Evolutionary conservation across 2,888 invertebrate genomes (phyloP).

Genomic region (Pollenia labialis): DNA sequence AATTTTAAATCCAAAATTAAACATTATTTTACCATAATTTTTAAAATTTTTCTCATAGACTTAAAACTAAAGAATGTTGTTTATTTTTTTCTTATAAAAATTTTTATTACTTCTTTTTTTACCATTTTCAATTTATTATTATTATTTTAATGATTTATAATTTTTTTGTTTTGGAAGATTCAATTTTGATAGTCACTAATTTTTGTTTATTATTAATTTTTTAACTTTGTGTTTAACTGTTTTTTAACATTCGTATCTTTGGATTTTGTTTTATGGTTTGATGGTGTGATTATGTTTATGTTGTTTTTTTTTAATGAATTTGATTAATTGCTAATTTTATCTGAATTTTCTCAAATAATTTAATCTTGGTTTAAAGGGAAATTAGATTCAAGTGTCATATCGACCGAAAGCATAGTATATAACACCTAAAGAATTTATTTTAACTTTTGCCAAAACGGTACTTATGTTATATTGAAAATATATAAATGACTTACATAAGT

Average conservation of each 20-base stretch:
- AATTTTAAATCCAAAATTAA: too few relatives aligned
- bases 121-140: slow-evolving; percentile 56
- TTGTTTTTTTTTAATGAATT: not conserved
- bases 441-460: too few relatives aligned
- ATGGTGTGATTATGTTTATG: not conserved
- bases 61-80: not conserved
- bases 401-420: too few relatives aligned
- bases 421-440: too few relatives aligned
- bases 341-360: not conserved
- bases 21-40: not conserved
- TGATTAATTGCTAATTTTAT: not conserved
- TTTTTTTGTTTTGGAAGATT: slow-evolving; percentile 81
- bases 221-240: slow-evolving; percentile 34
- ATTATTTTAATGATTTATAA: slow-evolving; percentile 53
- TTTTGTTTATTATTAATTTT: slow-evolving; percentile 70
- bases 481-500: too few relatives aligned
- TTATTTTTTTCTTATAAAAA: slow-evolving; percentile 22
- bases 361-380: not conserved
- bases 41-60: slow-evolving; percentile 11
- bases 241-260: slow-evolving; percentile 33
- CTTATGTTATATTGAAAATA: too few relatives aligned
- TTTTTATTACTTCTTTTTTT: slow-evolving; percentile 13
- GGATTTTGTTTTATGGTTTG: not conserved
- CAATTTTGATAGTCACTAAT: slow-evolving; percentile 84
- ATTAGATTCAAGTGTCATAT: too few relatives aligned